Conservation (phyloP, 2,113 vertebrate species). For the Ptilorrhoa leucosticta region DNA sequence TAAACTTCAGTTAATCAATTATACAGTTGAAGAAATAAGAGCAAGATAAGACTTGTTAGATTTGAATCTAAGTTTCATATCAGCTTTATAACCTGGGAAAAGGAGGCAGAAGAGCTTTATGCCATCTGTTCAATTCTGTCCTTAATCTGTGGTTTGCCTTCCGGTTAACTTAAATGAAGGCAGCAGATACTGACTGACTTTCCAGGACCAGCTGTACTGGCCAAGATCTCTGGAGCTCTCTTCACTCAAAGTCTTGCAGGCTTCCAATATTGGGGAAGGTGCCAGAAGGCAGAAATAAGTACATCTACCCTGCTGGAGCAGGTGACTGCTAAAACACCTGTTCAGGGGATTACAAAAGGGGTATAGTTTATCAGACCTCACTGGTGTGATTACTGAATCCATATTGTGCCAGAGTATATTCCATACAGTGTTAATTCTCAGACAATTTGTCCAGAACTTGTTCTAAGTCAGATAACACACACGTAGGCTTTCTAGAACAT, state of each 20-base stretch:
- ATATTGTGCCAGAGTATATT: neutral
- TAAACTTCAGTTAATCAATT: neutral
- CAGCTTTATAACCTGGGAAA: neutral
- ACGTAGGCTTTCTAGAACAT: neutral
- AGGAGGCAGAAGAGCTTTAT: neutral
- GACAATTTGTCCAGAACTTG: neutral
- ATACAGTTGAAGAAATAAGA: neutral
- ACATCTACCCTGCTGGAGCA: neutral
- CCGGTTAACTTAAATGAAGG: neutral
- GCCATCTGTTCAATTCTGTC: neutral
- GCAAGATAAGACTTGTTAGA: neutral
- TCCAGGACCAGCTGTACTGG: neutral
- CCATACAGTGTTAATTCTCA: neutral
- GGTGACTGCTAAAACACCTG: neutral
- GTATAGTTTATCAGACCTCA: neutral
- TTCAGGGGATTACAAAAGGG: neutral
- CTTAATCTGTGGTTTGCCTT: neutral
- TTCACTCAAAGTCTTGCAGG: neutral
- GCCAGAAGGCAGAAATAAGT: neutral
- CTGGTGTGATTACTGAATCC: neutral
- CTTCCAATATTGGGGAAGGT: neutral
- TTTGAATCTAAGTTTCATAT: neutral
- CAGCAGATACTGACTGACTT: neutral
- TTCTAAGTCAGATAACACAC: neutral
- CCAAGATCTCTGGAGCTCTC: neutral